Percentiles rank a stretch among this genome's conserved stretches.
Conservation (phyloP, 2,113 vertebrate genomes). For the Dasyornis broadbenti region DNA sequence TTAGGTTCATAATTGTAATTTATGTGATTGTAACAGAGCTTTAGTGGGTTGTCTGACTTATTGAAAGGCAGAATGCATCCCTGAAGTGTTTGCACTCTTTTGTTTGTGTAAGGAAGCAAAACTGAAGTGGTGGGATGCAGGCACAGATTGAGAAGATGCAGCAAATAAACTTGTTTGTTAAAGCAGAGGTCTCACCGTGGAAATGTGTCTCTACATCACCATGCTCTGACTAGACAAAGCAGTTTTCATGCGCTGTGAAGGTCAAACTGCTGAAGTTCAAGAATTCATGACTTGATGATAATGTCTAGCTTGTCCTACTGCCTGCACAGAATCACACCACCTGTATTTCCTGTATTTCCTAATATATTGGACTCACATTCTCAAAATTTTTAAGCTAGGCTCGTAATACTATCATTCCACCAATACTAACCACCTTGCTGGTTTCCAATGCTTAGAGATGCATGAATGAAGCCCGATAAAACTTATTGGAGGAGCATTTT, state of each 20-base stretch:
- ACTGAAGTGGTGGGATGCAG: rapidly evolving
- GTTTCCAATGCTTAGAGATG: not conserved
- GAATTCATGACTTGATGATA: not conserved
- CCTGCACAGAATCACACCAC: not conserved
- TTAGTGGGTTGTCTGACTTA: not conserved
- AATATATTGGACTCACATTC: not conserved
- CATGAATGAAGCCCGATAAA: not conserved
- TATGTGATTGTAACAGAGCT: rapidly evolving
- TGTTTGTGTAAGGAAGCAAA: not conserved
- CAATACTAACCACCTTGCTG: not conserved
- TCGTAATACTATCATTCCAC: not conserved
- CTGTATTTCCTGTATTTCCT: not conserved
- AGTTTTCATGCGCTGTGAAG: not conserved
- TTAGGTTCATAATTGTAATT: not conserved
- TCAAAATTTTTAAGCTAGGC: not conserved
- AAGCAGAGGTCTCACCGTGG: not conserved
- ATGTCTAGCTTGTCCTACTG: not conserved
- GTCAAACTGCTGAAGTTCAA: not conserved
- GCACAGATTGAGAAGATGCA: not conserved
- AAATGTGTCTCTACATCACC: not conserved
- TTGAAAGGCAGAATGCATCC: not conserved
- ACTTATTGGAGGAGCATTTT: not conserved
- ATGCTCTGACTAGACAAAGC: not conserved
- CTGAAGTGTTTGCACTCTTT: not conserved
- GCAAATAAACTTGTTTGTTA: not conserved